These are phyloP conservation scores for Lacerta bilineata DNA, from an alignment of 2,797 vertebrate genomes.

Conservation along the genomic window DNA sequence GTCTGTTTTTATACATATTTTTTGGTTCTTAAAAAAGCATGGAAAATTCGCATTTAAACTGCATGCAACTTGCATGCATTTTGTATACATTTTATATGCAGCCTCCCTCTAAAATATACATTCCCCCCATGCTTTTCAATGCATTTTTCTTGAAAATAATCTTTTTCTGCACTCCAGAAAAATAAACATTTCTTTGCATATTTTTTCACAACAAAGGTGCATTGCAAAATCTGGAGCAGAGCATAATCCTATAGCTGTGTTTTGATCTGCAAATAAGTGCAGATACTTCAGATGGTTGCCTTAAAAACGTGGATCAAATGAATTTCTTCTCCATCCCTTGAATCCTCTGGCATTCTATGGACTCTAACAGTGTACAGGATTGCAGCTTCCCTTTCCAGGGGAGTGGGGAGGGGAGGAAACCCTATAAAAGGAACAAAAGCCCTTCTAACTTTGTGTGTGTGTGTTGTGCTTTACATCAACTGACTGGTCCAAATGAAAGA, in stretches of 20 bases:
- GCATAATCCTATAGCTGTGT: too few species aligned
- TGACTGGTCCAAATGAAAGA: conserved; percentile 77
- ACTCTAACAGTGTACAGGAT: neutral
- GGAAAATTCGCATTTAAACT: neutral
- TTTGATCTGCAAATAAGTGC: too few species aligned
- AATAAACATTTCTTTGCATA: too few species aligned
- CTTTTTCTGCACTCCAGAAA: neutral
- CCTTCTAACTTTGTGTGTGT: neutral
- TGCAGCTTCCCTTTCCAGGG: neutral
- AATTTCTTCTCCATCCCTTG: neutral
- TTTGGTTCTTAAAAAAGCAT: neutral
- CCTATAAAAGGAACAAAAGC: neutral
- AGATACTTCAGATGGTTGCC: too few species aligned
- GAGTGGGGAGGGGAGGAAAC: neutral
- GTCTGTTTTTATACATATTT: neutral
- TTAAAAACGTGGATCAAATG: too few species aligned
- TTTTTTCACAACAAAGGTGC: too few species aligned
- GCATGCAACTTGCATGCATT: neutral
- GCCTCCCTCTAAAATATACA: neutral
- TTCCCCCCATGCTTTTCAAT: neutral
- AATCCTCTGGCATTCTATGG: neutral
- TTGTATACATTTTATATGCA: neutral
- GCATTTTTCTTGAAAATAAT: neutral
- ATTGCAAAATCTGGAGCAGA: too few species aligned
- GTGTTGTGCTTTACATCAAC: conserved; percentile 75